These are phyloP conservation scores for Notospermus geniculatus DNA, from an alignment of 1,140 invertebrate species.

Conservation along the genomic window DNA sequence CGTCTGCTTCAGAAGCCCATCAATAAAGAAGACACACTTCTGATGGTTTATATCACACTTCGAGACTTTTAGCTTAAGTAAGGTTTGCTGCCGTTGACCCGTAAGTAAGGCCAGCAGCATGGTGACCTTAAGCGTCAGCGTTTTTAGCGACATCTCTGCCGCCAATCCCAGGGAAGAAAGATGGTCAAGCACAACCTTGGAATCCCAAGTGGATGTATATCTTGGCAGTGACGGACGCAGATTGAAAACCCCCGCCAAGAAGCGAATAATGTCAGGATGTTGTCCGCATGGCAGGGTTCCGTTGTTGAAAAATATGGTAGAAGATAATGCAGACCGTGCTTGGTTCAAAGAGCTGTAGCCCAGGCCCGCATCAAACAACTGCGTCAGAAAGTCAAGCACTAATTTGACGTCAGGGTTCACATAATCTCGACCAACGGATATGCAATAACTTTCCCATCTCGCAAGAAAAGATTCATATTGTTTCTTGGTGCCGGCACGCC, in stretches of 20 bases:
- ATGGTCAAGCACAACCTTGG: conserved; percentile 20
- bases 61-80: conserved; percentile 15
- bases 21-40: background rate
- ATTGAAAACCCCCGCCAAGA: conserved; percentile 26
- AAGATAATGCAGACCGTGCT: conserved; percentile 19
- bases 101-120: conserved; percentile 12
- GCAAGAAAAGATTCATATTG: conserved; percentile 19
- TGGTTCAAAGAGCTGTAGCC: conserved; percentile 23
- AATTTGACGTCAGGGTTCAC: conserved; percentile 12
- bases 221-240: conserved; percentile 15
- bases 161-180: conserved; percentile 13
- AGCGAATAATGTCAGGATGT: conserved; percentile 17
- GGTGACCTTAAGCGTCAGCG: conserved; percentile 24
- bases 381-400: conserved; percentile 23
- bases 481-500: conserved; percentile 19
- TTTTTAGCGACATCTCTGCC: conserved; percentile 2
- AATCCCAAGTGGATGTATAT: conserved; percentile 24
- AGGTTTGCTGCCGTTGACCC: conserved; percentile 16
- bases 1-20: background rate
- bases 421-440: conserved; percentile 19
- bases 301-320: background rate
- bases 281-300: conserved; percentile 5
- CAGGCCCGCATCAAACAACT: conserved; percentile 14
- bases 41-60: background rate
- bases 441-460: conserved; percentile 22